Base-by-base conservation (phyloP, 2,888 invertebrate species). In the Apodemia duryi region DNA sequence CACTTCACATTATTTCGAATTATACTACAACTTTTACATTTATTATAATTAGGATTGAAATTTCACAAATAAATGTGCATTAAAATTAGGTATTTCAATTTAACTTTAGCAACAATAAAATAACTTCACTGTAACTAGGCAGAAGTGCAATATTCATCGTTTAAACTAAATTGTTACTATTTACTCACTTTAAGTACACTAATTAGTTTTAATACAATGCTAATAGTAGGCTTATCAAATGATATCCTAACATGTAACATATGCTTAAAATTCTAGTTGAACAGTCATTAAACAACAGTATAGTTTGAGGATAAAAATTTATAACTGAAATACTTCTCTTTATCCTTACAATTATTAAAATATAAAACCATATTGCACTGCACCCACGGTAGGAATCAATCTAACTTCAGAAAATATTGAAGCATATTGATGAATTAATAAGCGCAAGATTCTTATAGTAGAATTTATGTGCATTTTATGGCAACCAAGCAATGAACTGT, bases 1-100 rank as follows among this genome's bases (percentile, higher is more conserved):
- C 82, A 85, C 79, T 85, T 87, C 82, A 85, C 88, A 84, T 83
- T 81, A 81, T 82, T 73, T 81, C 79, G 84, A 85, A 85, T 84
- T 83, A 88, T 82, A 78, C 86, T 87, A 91, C 85, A 80, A 82
- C 78, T 80, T 82, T 86, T 85, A 83, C 83, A 71, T 76, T 82
- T 80, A 80, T 78, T 72, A 77, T 80, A 83, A 82, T 82, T 81
- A 82, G 84, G 79, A 87, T 80, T 71, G 82, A 83, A 76, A 77
- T 75, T 83, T 81, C 86, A 73, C 71, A 65, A 70, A 86, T 78
- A 63, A 86, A 79, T 76, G 85, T 88, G 88, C 88, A 83, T 78
- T 73, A 73, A 79, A 65, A 80, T 69, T 80, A 81, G 74, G 76
- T 46, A 46, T 13, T 46, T 81, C 80, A 80, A 79, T 83, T 75